phyloP scores from a whole-genome alignment of 2,113 vertebrate species.

The Ancistrus triradiatus region DNA sequence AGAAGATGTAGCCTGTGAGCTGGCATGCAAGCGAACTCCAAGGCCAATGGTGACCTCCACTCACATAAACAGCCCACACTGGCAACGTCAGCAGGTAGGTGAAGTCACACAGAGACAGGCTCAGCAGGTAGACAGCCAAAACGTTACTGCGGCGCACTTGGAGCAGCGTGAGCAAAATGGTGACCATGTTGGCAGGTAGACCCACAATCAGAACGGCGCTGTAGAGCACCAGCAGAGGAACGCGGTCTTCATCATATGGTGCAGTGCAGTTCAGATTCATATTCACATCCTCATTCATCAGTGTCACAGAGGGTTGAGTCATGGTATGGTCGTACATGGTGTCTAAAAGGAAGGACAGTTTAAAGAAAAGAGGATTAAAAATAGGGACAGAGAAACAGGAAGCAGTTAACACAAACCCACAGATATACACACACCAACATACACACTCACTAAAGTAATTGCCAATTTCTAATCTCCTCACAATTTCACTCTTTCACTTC shows the following conservation, averaged over 20 bases:
- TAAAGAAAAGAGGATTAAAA: not conserved
- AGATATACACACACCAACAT: too few species aligned
- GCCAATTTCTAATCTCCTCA: too few species aligned
- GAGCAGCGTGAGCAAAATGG: conserved; percentile 63
- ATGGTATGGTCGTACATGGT: conserved; percentile 24
- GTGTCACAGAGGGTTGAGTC: not conserved
- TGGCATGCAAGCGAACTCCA: conserved; percentile 57
- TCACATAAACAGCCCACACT: conserved; percentile 76
- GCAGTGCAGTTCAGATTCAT: not conserved
- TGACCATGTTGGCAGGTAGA: conserved; percentile 77
- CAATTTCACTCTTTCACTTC: too few species aligned
- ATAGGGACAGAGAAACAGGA: not conserved
- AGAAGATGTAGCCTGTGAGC: conserved; percentile 78
- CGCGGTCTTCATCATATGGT: conserved; percentile 52
- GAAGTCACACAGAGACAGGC: conserved; percentile 80
- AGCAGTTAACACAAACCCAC: too few species aligned
- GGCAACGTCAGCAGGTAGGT: conserved; percentile 81
- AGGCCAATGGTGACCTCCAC: conserved; percentile 57
- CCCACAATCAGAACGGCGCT: conserved; percentile 67
- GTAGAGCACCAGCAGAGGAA: conserved; percentile 69
- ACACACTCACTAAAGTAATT: too few species aligned
- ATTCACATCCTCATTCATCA: not conserved
- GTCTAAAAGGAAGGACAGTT: conserved; percentile 19
- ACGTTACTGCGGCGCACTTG: conserved; percentile 71
- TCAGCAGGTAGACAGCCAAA: conserved; percentile 78